Percentiles rank a stretch among this genome's conserved stretches.
phyloP scores from a whole-genome alignment of 1,140 invertebrate genomes.

The Atta cephalotes region DNA sequence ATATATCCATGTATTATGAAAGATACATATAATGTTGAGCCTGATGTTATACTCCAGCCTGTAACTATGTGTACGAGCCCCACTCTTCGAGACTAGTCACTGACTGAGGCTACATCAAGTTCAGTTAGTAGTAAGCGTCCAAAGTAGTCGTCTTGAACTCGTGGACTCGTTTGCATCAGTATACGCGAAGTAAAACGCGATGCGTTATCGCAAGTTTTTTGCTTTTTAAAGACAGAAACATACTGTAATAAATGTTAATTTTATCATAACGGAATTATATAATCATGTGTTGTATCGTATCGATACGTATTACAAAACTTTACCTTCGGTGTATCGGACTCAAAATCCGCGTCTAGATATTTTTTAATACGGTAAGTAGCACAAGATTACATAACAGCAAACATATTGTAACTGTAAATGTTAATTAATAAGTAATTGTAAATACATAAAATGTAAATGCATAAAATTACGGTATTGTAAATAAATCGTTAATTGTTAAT shows the following conservation, averaged over 20 bases:
- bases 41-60: neutral
- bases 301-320: neutral
- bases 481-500: neutral
- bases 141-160: slow-evolving; percentile 25
- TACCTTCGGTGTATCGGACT: neutral
- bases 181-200: neutral
- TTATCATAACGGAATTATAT: neutral
- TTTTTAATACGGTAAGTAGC: neutral
- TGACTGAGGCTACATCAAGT: slow-evolving; percentile 30
- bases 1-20: neutral
- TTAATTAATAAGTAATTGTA: neutral
- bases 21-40: neutral
- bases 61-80: slow-evolving; percentile 1
- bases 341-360: neutral
- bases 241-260: neutral
- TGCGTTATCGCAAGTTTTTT: neutral
- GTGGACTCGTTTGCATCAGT: neutral
- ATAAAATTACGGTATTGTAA: neutral
- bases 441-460: neutral
- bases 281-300: slow-evolving; percentile 2
- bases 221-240: neutral
- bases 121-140: neutral
- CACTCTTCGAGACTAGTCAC: slow-evolving; percentile 8
- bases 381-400: neutral
- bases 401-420: neutral